Base-by-base conservation (phyloP, 2,113 vertebrate genomes). In the Microtus montanus region DNA sequence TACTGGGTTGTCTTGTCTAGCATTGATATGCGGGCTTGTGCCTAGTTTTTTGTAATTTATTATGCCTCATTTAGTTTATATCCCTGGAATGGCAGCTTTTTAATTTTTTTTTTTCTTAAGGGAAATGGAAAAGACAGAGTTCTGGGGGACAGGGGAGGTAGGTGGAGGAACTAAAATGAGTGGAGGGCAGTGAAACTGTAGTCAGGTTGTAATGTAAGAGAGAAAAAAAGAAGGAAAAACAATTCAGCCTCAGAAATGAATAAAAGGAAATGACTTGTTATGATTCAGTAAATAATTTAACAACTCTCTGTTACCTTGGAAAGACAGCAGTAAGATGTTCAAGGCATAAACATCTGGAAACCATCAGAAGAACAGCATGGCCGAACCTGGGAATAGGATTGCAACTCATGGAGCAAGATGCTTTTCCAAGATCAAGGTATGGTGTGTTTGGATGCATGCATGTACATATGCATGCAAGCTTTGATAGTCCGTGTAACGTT, bases 381-480 rank as follows among this genome's bases (percentile, higher is more conserved):
- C 71, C 90, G 90, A 97, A 83, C 90, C 68, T 64, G 93, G 96
- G 79, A 95, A 97, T 94, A 95, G 73, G 30, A 88, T 30, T 8
- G 85, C 91, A 88, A 92, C 91, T 30, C 89, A 70, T 19, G 95
- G 73, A 74, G 54, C 89, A 54, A 96, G 93, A 95, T 96, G 94
- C 88, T 49, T 97, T 83, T 96, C 97, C 89, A 96, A 96, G 85
- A 8, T 97, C 22, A 97, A 97, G 97, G 97, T 97, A 97, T 70
- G 96, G 70, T 90, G 22, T 83, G 14, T 83, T 89, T 44, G 58
- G 73, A 4, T 87, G 26, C 94, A 33, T 6, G 33, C 66, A 12
- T 93, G 28, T 89, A n/a, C 93, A 41, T 30, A 19, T 38, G 28
- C n/a, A 38, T 11, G 15, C 68, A 68, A 58, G 44, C 73, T 28